A percentile compares a stretch with the other conserved stretches of the same genome.
Evolutionary conservation across 1,140 invertebrate species (phyloP).

Genomic region (Matsumurasca onukii): DNA sequence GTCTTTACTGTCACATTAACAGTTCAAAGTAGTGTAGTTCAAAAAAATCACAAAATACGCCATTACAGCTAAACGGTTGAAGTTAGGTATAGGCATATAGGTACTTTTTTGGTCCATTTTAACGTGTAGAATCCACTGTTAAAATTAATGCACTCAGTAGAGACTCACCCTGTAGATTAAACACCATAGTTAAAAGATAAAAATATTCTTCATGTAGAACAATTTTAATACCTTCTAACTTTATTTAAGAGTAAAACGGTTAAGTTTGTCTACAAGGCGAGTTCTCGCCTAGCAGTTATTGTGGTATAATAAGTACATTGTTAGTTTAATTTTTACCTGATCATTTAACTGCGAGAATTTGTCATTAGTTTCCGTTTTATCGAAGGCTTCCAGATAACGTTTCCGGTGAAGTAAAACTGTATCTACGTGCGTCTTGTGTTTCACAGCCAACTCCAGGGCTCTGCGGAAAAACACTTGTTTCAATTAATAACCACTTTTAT

Average conservation of each 20-base stretch:
- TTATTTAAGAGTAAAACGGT: not conserved
- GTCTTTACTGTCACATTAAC: too few relatives aligned
- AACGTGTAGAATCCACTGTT: too few relatives aligned
- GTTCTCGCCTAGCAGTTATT: not conserved
- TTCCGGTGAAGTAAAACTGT: slow-evolving; percentile 74
- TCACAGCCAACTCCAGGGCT: slow-evolving; percentile 81
- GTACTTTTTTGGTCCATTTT: too few relatives aligned
- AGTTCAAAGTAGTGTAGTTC: too few relatives aligned
- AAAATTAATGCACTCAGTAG: too few relatives aligned
- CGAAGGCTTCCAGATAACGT: slow-evolving; percentile 71
- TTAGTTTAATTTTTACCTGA: slow-evolving; percentile 50
- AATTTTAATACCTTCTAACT: not conserved
- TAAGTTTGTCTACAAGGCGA: not conserved
- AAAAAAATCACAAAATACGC: too few relatives aligned
- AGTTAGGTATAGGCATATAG: too few relatives aligned
- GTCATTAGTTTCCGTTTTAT: slow-evolving; percentile 74
- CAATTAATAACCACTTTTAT: too few relatives aligned
- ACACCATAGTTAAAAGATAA: not conserved
- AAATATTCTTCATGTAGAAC: not conserved
- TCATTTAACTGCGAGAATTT: slow-evolving; percentile 64
- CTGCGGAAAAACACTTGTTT: slow-evolving; percentile 56
- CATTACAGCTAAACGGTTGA: too few relatives aligned
- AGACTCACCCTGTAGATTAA: too few relatives aligned
- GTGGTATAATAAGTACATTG: not conserved
- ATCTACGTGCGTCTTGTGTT: slow-evolving; percentile 75